phyloP scores from a whole-genome alignment of 2,113 vertebrate genomes.

The Ageneiosus marmoratus region DNA sequence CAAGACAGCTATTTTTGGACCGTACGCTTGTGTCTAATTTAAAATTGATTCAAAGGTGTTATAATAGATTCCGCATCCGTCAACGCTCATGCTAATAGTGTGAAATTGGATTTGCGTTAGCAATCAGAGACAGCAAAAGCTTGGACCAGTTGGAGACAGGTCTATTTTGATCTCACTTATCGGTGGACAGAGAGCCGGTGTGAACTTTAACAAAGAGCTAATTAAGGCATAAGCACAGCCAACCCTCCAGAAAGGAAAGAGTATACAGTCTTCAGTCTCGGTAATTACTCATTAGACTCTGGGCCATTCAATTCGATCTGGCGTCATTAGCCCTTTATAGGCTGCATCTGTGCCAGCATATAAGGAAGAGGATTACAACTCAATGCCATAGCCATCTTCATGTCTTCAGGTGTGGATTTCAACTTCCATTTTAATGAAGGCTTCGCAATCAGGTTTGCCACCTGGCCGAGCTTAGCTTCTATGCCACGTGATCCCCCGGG shows the following conservation, averaged over 20 bases:
- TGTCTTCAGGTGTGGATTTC: constrained; percentile 55
- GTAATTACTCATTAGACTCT: constrained; percentile 54
- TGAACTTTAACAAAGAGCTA: constrained; percentile 34
- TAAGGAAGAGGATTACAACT: constrained; percentile 54
- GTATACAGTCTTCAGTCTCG: constrained; percentile 27
- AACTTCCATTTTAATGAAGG: constrained; percentile 53
- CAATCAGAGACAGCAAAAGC: constrained; percentile 13
- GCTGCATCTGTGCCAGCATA: constrained; percentile 28
- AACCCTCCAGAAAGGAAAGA: constrained; percentile 32
- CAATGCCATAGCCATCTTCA: constrained; percentile 53
- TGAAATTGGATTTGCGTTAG: constrained; percentile 17
- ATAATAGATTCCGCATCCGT: constrained; percentile 11
- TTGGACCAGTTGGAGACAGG: not conserved
- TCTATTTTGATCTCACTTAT: constrained; percentile 27
- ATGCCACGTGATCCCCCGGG: constrained; percentile 49
- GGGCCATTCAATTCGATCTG: constrained; percentile 50
- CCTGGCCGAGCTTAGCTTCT: constrained; percentile 62
- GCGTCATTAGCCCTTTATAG: constrained; percentile 43
- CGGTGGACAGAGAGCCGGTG: constrained; percentile 25
- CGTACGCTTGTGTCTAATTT: not conserved
- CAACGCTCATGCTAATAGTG: constrained; percentile 3
- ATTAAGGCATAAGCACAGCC: constrained; percentile 48
- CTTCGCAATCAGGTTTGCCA: constrained; percentile 67
- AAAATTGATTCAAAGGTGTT: constrained; percentile 6
- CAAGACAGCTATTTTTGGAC: constrained; percentile 2